Base-by-base conservation (phyloP, 2,113 vertebrate genomes). In the Psephotus haematonotus region DNA sequence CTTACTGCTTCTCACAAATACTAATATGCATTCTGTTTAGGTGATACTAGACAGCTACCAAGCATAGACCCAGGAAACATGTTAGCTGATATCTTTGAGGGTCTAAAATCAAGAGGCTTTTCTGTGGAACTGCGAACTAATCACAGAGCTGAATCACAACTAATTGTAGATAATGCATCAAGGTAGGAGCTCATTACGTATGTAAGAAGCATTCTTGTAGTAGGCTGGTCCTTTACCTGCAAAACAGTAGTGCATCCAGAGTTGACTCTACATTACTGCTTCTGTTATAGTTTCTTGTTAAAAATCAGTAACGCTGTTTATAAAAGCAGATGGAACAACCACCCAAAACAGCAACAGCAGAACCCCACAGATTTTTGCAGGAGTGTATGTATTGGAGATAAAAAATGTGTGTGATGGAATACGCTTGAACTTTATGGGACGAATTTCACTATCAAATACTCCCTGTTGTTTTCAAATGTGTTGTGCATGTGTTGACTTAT, bases 31-130 rank as follows among this genome's bases (percentile, higher is more conserved):
- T 70, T 92, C 33, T 71, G 27, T 97, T 82, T 64, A 99, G 98
- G 99, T 95, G 98, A 99, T 93, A 83, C 98, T 64, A 98, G 98
- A 39, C 99, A 99, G 78, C 96, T 99, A 35, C 98, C 99, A 49
- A 99, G 98, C 95, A 99, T 99, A 93, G 97, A 98, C 35, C 98
- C 99, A 67, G 99, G 99, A 47, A 99, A 98, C 85, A 69, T 98
- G 89, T 91, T 99, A 39, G 88, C 93, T 52, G 98, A 99, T 95
- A 75, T 99, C 85, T 99, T 98, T 95, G 92, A 97, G 64, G 97
- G 97, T 64, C 96, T 99, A 17, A 96, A 85, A 76, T 67, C 84
- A 49, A 97, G 95, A 88, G 97, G 95, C 15, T 98, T 98, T 97
- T 97, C 98, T 64, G 94, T 98, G 71, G 98, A 99, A 81, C 97